These are phyloP conservation scores for Polylopha cassiicola DNA, from an alignment of 2,888 invertebrate species.

Conservation along the genomic window DNA sequence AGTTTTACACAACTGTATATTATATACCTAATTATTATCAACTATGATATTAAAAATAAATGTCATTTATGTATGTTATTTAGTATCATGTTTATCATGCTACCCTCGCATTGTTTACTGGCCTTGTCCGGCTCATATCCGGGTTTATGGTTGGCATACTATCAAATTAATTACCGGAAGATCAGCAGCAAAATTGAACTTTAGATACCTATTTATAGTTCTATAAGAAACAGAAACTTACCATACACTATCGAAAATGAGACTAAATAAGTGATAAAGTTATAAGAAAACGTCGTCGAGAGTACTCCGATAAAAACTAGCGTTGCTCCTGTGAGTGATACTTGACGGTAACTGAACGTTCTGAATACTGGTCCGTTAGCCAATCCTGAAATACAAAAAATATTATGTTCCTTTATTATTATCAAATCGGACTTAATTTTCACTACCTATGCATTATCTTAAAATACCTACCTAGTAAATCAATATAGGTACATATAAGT, in stretches of 20 bases:
- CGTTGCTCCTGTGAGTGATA: constrained; percentile 79
- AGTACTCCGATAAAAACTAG: constrained; percentile 78
- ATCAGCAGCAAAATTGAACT: constrained; percentile 2
- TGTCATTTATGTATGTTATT: too few relatives aligned
- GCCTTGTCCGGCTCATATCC: too few relatives aligned
- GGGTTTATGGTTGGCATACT: too few relatives aligned
- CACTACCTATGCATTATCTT: too few relatives aligned
- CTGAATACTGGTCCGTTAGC: constrained; percentile 84
- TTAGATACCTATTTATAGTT: neutral
- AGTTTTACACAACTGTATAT: too few relatives aligned
- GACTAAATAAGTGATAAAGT: constrained; percentile 79
- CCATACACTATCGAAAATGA: constrained; percentile 83
- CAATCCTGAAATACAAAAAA: constrained; percentile 70
- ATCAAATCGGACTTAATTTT: constrained; percentile 23
- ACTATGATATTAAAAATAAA: too few relatives aligned
- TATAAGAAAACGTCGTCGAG: constrained; percentile 78
- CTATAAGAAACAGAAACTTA: constrained; percentile 47
- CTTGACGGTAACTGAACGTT: constrained; percentile 81
- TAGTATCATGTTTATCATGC: too few relatives aligned
- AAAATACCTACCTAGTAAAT: too few relatives aligned
- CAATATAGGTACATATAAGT: too few relatives aligned
- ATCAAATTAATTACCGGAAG: too few relatives aligned
- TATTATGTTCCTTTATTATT: constrained; percentile 1
- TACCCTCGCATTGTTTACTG: too few relatives aligned
- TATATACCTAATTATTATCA: too few relatives aligned